Evolutionary conservation across 2,113 vertebrate species (phyloP), one percentile per base, ranked within the genome.

Genomic region (Esox niger): DNA sequence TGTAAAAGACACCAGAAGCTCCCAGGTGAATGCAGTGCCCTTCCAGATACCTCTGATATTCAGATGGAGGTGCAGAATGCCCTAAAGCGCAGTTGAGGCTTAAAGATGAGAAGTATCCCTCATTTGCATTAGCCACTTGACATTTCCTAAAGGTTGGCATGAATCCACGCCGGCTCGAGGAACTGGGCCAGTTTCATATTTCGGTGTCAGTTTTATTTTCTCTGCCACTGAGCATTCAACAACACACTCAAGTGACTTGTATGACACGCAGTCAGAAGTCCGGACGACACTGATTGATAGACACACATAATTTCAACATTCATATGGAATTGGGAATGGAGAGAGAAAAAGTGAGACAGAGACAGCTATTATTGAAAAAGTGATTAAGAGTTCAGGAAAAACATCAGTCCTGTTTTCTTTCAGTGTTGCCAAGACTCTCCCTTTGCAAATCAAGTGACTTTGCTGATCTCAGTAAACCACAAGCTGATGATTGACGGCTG

Each of bases 141-240:
- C 82, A 81, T 87, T 84, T 85, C 74, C 74, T 79, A 84, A 85
- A 85, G 81, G 82, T 84, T 85, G 80, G 69, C 64, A 62, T 64
- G 32, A 63, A 78, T 74, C 71, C 70, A 68, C 62, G 61, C 32
- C 33, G 65, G 68, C 57, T 66, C 78, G 81, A 83, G 49, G 70
- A 79, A 76, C 62, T 63, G 71, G 46, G 27, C n/a, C 38, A 23
- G 77, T 64, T 62, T 54, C 70, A 73, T 32, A 54, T 64, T 56
- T 76, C 43, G 31, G 38, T 49, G 59, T 72, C 62, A 52, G 62
- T 73, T 72, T 63, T 27, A 64, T 47, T 47, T 29, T 29, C 26
- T 30, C 62, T 27, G 31, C 32, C 7, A 26, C 10, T 56, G 25
- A 25, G 38, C 38, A 43, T 43, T 56, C 54, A 26, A 25, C 32